phyloP scores from a whole-genome alignment of 1,140 invertebrate species.

The Nasonia vitripennis region DNA sequence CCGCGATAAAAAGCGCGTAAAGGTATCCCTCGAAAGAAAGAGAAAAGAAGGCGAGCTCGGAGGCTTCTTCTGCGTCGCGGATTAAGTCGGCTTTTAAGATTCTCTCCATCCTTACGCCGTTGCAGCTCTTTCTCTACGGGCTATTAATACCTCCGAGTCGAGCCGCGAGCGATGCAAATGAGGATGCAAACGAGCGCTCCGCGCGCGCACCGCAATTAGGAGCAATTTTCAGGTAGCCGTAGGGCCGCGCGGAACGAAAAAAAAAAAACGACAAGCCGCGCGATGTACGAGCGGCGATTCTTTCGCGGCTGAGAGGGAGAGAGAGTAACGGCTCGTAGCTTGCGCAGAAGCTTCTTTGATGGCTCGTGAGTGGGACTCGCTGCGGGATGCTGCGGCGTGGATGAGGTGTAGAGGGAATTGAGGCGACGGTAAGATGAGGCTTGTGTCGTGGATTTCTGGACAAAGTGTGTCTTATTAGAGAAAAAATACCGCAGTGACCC shows the following conservation, averaged over 20 bases:
- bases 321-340: not conserved
- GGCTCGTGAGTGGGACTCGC: not conserved
- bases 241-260: not conserved
- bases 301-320: not conserved
- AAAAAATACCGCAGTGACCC: too few species aligned
- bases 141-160: conserved; percentile 29
- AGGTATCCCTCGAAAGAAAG: not conserved
- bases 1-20: not conserved
- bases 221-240: conserved; percentile 25
- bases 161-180: conserved; percentile 35
- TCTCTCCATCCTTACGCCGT: not conserved
- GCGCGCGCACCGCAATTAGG: conserved; percentile 24
- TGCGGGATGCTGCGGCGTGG: not conserved
- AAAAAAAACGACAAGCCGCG: not conserved
- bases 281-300: not conserved
- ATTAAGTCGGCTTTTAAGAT: conserved; percentile 42
- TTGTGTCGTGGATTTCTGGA: too few species aligned
- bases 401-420: not conserved
- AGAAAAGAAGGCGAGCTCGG: not conserved
- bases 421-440: not conserved
- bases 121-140: not conserved
- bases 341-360: not conserved
- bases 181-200: conserved; percentile 34
- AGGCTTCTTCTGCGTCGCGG: not conserved
- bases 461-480: too few species aligned